Evolutionary conservation across 2,113 vertebrate genomes (phyloP).

Genomic region (Gambusia affinis): DNA sequence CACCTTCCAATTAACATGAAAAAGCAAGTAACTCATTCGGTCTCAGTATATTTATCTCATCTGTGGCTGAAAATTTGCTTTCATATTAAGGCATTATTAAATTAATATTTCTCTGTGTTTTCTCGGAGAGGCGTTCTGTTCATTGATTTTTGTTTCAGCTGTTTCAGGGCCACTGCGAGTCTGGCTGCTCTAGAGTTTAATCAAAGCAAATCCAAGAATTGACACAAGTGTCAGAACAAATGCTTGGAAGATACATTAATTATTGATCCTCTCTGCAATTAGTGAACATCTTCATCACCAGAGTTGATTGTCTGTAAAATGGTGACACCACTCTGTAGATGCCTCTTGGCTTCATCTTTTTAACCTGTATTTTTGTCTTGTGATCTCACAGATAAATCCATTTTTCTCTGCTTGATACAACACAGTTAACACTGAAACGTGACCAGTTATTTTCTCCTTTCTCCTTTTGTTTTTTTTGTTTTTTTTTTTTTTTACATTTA

Average conservation of each 20-base stretch:
- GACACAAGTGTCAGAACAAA: conserved; percentile 52
- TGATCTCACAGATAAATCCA: neutral
- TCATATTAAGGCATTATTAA: conserved; percentile 10
- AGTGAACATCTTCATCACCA: conserved; percentile 28
- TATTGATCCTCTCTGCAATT: conserved; percentile 43
- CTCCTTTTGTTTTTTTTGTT: neutral
- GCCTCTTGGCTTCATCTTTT: neutral
- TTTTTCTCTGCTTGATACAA: conserved; percentile 5
- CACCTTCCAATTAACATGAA: conserved; percentile 8
- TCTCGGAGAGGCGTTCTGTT: conserved; percentile 16
- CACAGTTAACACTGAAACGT: neutral
- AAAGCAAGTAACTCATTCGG: conserved; percentile 13
- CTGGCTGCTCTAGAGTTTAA: conserved; percentile 41
- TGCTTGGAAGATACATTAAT: conserved; percentile 45
- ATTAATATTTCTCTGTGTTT: conserved; percentile 21
- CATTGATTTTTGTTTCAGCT: conserved; percentile 59
- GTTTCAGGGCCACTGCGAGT: conserved; percentile 23
- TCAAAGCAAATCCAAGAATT: conserved; percentile 43
- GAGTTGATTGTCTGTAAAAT: conserved; percentile 36
- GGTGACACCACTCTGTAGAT: neutral
- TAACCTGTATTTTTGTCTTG: neutral
- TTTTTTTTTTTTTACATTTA: too few species aligned
- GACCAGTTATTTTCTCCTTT: neutral
- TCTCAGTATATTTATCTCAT: neutral
- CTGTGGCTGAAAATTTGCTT: neutral